Conservation (phyloP, 2,113 vertebrate genomes). For the Odontesthes bonariensis region DNA sequence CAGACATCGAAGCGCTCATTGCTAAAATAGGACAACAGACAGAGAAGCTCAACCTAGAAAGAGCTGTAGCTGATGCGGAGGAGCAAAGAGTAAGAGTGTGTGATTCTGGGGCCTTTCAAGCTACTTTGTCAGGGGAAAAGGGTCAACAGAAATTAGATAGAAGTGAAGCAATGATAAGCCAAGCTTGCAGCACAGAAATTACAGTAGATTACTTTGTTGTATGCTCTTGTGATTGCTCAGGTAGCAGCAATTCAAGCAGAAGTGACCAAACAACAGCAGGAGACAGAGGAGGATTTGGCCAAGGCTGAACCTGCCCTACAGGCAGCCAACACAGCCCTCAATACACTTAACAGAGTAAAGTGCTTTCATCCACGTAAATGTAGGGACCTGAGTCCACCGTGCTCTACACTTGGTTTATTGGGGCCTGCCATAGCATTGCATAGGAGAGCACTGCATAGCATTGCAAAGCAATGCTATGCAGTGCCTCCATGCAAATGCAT, state of each 20-base stretch:
- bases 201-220: not conserved
- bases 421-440: too few relatives aligned
- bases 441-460: too few relatives aligned
- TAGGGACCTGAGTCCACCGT: not conserved
- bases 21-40: slow-evolving; percentile 81
- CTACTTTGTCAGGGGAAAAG: not conserved
- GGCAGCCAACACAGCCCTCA: slow-evolving; percentile 78
- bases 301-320: slow-evolving; percentile 80
- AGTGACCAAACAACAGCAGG: slow-evolving; percentile 83
- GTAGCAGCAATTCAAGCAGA: slow-evolving; percentile 80
- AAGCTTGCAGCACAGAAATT: not conserved
- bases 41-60: slow-evolving; percentile 80
- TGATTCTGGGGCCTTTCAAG: not conserved
- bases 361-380: not conserved
- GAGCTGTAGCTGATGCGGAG: slow-evolving; percentile 73
- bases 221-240: slow-evolving; percentile 49
- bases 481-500: too few relatives aligned
- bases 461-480: too few relatives aligned
- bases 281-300: slow-evolving; percentile 81
- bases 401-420: not conserved
- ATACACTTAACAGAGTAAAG: slow-evolving; percentile 78
- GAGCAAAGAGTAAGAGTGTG: slow-evolving; percentile 72
- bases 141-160: not conserved
- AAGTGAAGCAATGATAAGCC: not conserved
- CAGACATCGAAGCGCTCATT: slow-evolving; percentile 81